Percentiles rank a stretch among this genome's conserved stretches.
phyloP scores from a whole-genome alignment of 2,113 vertebrate genomes.

The Uria aalge region DNA sequence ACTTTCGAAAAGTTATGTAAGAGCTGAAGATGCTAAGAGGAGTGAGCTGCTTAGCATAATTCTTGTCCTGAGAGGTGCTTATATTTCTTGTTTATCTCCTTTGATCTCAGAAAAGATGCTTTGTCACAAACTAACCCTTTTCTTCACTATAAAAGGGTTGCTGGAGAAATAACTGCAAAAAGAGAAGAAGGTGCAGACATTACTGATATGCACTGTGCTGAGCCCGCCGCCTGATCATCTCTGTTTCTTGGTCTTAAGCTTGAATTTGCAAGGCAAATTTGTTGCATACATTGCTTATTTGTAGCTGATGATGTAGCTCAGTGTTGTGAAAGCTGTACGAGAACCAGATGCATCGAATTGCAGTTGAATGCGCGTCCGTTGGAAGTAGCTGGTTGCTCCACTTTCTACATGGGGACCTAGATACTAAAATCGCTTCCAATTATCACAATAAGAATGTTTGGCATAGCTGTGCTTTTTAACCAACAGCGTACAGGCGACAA shows the following conservation, averaged over 20 bases:
- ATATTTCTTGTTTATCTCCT: conserved; percentile 1
- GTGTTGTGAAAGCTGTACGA: not conserved
- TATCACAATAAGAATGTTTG: not conserved
- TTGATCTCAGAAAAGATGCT: conserved; percentile 3
- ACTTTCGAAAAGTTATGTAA: not conserved
- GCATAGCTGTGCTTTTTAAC: not conserved
- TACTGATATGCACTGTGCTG: not conserved
- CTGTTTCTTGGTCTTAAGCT: not conserved
- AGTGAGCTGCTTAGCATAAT: conserved; percentile 38
- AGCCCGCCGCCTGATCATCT: not conserved
- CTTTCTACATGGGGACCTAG: not conserved
- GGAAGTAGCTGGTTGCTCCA: not conserved
- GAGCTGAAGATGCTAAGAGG: not conserved
- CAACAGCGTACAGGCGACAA: not conserved
- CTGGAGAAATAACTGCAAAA: not conserved
- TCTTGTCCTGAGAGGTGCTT: conserved; percentile 10
- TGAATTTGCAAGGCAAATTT: not conserved
- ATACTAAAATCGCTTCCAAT: not conserved
- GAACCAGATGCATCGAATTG: not conserved
- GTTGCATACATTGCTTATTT: not conserved
- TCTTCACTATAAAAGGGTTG: not conserved
- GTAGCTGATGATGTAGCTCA: not conserved
- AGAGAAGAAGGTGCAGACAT: not conserved
- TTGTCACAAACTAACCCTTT: not conserved
- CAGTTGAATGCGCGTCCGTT: not conserved